Conservation (phyloP, 1,140 invertebrate species). For the Physella acuta region DNA sequence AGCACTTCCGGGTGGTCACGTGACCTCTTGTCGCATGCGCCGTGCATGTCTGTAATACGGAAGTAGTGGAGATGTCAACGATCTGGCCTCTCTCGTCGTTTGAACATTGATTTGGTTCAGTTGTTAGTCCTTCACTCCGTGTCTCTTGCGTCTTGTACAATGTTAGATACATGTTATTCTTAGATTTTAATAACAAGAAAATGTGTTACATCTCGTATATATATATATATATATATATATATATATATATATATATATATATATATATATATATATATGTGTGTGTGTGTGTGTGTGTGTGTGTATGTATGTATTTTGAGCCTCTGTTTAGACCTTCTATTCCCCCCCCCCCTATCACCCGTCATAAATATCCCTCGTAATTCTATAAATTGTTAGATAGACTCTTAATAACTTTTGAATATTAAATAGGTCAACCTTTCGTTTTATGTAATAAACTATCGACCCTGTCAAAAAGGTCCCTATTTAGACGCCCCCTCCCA, state of each 20-base stretch:
- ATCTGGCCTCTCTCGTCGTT: too few species aligned
- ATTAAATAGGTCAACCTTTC: background rate
- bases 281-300: conserved; percentile 20
- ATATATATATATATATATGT: conserved; percentile 9
- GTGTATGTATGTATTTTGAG: conserved; percentile 1
- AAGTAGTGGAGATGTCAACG: too few species aligned
- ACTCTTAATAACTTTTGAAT: background rate
- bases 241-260: conserved; percentile 7
- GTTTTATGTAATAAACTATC: background rate
- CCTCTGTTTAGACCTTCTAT: background rate
- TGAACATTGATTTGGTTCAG: too few species aligned
- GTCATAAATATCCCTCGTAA: background rate
- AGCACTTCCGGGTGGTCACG: too few species aligned
- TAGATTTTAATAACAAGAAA: too few species aligned
- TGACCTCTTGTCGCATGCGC: too few species aligned
- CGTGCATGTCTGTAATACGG: too few species aligned
- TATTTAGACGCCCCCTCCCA: background rate
- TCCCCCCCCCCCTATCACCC: background rate
- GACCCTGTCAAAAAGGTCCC: background rate
- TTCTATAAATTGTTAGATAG: background rate
- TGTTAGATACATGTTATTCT: too few species aligned
- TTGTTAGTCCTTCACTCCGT: too few species aligned
- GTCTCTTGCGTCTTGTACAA: too few species aligned
- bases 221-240: conserved; percentile 15
- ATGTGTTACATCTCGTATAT: too few species aligned